Evolutionary conservation across 2,797 vertebrate genomes (phyloP).

Genomic region (Lindbergichthys nudifrons): DNA sequence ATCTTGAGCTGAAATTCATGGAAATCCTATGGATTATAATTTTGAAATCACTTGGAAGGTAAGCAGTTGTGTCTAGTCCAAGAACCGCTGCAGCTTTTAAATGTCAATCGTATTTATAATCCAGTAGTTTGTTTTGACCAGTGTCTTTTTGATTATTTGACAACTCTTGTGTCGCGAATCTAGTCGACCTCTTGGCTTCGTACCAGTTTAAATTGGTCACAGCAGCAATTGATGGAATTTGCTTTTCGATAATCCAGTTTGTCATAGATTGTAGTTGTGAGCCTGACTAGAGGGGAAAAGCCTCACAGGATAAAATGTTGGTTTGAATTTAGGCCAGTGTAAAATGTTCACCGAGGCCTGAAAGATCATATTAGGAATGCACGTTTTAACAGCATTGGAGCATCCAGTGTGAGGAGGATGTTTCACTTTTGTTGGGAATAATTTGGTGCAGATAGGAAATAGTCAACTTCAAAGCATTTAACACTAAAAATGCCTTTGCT

Average conservation of each 20-base stretch:
- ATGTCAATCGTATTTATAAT: neutral
- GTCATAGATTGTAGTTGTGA: slow-evolving; percentile 14
- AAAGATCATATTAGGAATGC: slow-evolving; percentile 15
- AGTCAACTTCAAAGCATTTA: slow-evolving; percentile 34
- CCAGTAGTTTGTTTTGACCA: slow-evolving; percentile 12
- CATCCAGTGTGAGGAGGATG: neutral
- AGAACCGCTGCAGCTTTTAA: neutral
- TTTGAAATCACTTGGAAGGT: slow-evolving; percentile 2
- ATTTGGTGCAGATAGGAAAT: slow-evolving; percentile 13
- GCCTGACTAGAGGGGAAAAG: slow-evolving; percentile 1
- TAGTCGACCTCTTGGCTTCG: slow-evolving; percentile 7
- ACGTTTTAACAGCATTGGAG: slow-evolving; percentile 1
- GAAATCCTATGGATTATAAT: slow-evolving; percentile 13
- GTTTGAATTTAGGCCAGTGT: slow-evolving; percentile 5
- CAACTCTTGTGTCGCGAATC: slow-evolving; percentile 11
- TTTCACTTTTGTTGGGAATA: slow-evolving; percentile 9
- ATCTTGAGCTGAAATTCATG: neutral
- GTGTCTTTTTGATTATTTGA: slow-evolving; percentile 13
- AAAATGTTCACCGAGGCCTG: slow-evolving; percentile 27
- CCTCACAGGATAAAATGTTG: slow-evolving; percentile 22
- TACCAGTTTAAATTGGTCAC: slow-evolving; percentile 35
- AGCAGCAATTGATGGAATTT: slow-evolving; percentile 43
- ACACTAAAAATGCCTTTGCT: slow-evolving; percentile 54
- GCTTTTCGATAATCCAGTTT: slow-evolving; percentile 41
- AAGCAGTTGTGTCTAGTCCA: neutral